Conservation (phyloP, 2,113 vertebrate species). For the Catagonus wagneri region DNA sequence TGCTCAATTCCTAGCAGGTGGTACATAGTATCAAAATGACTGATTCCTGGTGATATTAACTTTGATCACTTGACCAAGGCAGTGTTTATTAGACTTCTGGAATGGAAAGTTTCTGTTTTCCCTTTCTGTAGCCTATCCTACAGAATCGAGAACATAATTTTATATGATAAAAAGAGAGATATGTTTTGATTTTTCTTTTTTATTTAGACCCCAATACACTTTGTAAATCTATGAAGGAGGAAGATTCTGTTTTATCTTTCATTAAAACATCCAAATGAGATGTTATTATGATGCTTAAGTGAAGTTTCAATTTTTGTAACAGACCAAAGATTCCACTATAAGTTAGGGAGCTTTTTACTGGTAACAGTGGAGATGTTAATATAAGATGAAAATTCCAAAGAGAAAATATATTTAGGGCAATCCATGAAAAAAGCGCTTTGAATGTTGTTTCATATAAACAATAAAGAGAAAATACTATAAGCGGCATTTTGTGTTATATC, state of each 20-base stretch:
- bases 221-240: conserved; percentile 2
- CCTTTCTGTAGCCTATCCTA: background rate
- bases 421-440: background rate
- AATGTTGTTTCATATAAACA: background rate
- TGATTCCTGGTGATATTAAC: background rate
- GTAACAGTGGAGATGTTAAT: background rate
- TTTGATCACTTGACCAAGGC: background rate
- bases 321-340: background rate
- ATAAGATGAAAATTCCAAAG: background rate
- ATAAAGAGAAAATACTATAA: background rate
- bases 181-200: background rate
- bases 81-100: background rate
- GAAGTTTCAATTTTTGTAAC: background rate
- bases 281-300: background rate
- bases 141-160: background rate
- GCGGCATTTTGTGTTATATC: conserved; percentile 15
- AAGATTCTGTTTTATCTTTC: background rate
- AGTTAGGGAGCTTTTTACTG: background rate
- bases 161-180: background rate
- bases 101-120: background rate
- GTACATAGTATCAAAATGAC: background rate
- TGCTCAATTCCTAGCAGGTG: background rate
- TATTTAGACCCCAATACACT: background rate
- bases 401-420: background rate
- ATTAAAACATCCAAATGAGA: background rate